Percentiles rank a stretch among this genome's conserved stretches.
These are phyloP conservation scores for Anolis carolinensis DNA, from an alignment of 2,113 vertebrate genomes.

Conservation along the genomic window DNA sequence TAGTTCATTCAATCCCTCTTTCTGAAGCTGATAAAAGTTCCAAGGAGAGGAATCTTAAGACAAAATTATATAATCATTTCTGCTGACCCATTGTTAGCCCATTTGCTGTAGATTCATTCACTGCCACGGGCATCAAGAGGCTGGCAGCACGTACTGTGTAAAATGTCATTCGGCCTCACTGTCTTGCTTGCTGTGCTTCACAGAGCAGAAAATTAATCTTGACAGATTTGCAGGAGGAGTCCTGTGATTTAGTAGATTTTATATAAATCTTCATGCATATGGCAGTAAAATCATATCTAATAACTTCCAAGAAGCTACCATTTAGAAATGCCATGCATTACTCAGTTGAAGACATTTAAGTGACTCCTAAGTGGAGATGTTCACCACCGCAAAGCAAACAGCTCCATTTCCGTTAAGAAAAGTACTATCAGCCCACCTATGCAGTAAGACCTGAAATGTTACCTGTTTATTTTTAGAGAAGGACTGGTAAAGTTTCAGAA, in stretches of 20 bases:
- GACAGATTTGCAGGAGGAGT: conserved; percentile 73
- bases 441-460: too few relatives aligned
- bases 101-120: conserved; percentile 59
- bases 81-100: conserved; percentile 57
- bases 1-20: conserved; percentile 9
- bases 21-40: conserved; percentile 2
- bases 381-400: not conserved
- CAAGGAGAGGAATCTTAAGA: conserved; percentile 40
- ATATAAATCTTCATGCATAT: conserved; percentile 65
- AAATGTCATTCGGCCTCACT: conserved; percentile 71
- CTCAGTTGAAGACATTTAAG: conserved; percentile 19
- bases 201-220: conserved; percentile 78
- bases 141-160: conserved; percentile 62
- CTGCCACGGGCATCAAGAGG: conserved; percentile 65
- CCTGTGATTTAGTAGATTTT: conserved; percentile 68
- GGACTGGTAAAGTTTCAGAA: not conserved
- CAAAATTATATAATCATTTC: conserved; percentile 55
- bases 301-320: conserved; percentile 44
- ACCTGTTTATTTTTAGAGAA: not conserved
- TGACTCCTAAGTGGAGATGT: conserved; percentile 3
- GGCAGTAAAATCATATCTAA: conserved; percentile 62
- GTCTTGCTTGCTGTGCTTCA: conserved; percentile 73
- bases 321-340: conserved; percentile 40
- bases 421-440: not conserved
- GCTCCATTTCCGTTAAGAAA: conserved; percentile 5